phyloP scores from a whole-genome alignment of 2,113 vertebrate species.

The Nothocercus nigrocapillus region DNA sequence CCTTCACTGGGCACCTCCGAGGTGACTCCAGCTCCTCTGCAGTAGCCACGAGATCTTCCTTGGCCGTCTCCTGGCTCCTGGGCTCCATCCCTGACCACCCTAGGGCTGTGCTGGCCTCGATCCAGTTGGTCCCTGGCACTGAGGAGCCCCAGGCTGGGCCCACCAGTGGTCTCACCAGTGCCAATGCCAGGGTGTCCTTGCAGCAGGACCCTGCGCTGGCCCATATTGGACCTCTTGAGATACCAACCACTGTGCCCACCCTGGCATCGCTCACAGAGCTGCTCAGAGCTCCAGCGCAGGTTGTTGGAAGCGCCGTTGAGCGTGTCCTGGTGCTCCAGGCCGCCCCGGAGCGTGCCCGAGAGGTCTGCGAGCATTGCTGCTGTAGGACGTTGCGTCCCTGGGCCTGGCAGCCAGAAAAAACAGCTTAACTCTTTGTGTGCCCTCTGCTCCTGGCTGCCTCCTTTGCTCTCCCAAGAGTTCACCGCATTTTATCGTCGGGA shows the following conservation, averaged over 20 bases:
- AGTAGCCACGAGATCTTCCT: neutral
- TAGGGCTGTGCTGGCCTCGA: neutral
- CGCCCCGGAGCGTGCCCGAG: neutral
- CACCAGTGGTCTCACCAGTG: neutral
- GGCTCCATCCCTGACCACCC: neutral
- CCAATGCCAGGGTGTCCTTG: neutral
- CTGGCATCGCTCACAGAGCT: neutral
- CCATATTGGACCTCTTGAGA: neutral
- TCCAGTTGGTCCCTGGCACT: neutral
- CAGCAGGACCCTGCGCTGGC: neutral
- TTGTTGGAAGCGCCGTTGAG: neutral
- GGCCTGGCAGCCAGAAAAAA: rapidly evolving
- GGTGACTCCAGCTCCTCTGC: rapidly evolving
- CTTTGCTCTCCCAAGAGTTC: rapidly evolving
- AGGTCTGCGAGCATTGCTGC: neutral
- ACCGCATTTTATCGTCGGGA: neutral
- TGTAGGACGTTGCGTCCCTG: neutral
- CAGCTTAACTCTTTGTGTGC: neutral
- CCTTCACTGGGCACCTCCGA: neutral
- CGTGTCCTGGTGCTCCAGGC: neutral
- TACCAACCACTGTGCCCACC: rapidly evolving
- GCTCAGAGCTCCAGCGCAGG: neutral
- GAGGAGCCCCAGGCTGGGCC: neutral
- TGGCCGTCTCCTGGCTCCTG: neutral
- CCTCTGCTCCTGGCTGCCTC: neutral